Evolutionary conservation across 37 sponge, comb jelly and placozoan genomes (phyloP), one percentile per base, ranked within the genome.

Genomic region (Oopsacas minuta): DNA sequence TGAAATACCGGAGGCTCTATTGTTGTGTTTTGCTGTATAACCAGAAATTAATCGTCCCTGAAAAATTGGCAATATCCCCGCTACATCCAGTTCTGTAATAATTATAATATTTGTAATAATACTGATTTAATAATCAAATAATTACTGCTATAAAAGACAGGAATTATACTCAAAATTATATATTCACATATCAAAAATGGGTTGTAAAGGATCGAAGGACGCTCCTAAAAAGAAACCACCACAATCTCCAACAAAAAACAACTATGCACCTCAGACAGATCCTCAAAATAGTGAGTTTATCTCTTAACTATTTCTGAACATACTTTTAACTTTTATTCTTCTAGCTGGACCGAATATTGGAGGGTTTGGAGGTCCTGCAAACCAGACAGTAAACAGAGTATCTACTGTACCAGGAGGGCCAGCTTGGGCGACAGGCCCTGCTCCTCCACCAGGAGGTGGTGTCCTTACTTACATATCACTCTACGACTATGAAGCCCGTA

Each of bases 401-500:
- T n/a, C 75, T 3, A 12, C 28, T 7, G 30, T 12, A 3, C 75
- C 75, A 3, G 30, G 28, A 3, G 39, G 39, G 0, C 42, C 83
- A 0, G 34, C 1, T 42, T 37, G 83, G 39, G 37, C 30, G 23
- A 38, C 38, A 39, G 36, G 23, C 36, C 86, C 86, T 0, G 82
- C 82, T 23, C 81, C 86, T 0, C 86, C 86, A 12, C 81, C 81
- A 25, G 81, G 83, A 0, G 42, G 36, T 39, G 88, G 85, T 0
- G 88, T 85, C 0, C 61, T 81, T 42, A 85, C 85, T 36, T 90
- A 85, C 82, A 49, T 94, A 15, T 94, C 94, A 0, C 87, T 97
- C 52, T 97, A 94, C 82, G 92, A 97, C 87, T 97, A 97, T 82
- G 96, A 97, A 23, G 91, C 91, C 30, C 49, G 99, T 35, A 97